Conservation (phyloP, 2,113 vertebrate species). For the Boleophthalmus pectinirostris region DNA sequence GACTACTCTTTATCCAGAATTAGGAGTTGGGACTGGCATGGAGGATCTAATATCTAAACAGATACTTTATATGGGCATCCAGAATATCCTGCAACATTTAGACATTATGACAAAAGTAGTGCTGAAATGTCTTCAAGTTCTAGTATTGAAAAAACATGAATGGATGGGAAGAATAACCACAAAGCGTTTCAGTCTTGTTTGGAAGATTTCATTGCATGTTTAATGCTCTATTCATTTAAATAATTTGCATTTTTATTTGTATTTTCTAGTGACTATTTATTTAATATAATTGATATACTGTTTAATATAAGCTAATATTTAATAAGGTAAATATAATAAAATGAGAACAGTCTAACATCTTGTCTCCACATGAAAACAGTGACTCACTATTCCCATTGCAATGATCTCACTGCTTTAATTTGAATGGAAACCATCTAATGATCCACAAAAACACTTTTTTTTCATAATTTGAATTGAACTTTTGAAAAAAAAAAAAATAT, state of each 20-base stretch:
- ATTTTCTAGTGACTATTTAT: too few relatives aligned
- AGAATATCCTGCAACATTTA: background rate
- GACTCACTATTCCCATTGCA: constrained; percentile 20
- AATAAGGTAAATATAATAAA: background rate
- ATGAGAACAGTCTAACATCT: constrained; percentile 12
- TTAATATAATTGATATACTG: background rate
- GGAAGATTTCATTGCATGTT: too few relatives aligned
- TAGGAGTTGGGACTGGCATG: background rate
- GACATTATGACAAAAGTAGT: background rate
- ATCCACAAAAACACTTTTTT: background rate
- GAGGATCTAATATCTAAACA: background rate
- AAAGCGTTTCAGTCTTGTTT: too few relatives aligned
- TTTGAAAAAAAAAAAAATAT: background rate
- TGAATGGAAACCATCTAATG: background rate
- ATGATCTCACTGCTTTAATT: background rate
- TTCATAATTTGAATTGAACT: background rate
- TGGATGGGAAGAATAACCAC: background rate
- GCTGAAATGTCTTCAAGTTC: background rate
- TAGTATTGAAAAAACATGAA: background rate
- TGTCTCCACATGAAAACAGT: constrained; percentile 44
- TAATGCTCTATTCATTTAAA: too few relatives aligned
- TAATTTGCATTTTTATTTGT: too few relatives aligned
- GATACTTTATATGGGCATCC: background rate
- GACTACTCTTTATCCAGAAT: background rate
- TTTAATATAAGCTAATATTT: background rate